These are phyloP conservation scores for Grantiella picta DNA, from an alignment of 2,113 vertebrate genomes.

Conservation along the genomic window DNA sequence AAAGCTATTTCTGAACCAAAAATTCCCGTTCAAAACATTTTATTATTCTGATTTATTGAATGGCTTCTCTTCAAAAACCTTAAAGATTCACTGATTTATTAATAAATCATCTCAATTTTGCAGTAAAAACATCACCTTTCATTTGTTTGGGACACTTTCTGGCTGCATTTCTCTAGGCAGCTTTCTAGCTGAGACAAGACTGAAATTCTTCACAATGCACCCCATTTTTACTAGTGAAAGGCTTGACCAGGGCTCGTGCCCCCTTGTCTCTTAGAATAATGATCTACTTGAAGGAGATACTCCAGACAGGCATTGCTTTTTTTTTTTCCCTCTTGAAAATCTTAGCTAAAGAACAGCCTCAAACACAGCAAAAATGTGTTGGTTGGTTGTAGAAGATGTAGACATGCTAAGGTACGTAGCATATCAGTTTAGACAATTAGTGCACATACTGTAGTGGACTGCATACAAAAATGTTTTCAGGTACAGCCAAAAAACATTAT, in stretches of 20 bases:
- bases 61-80: neutral
- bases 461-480: neutral
- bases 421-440: neutral
- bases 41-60: neutral
- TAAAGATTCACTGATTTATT: neutral
- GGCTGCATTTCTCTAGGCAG: neutral
- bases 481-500: neutral
- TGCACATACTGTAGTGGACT: neutral
- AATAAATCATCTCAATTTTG: neutral
- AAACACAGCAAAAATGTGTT: neutral
- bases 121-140: neutral
- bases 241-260: neutral
- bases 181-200: neutral
- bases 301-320: neutral
- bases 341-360: neutral
- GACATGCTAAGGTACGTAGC: neutral
- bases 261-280: neutral
- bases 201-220: neutral
- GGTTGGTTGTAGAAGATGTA: neutral
- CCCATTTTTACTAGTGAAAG: neutral
- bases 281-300: neutral
- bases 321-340: neutral
- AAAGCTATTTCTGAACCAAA: neutral
- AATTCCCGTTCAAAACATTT: neutral
- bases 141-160: neutral